Percentiles rank a stretch among this genome's conserved stretches.
These are phyloP conservation scores for Lepidurus arcticus DNA, from an alignment of 1,140 invertebrate species.

Conservation along the genomic window DNA sequence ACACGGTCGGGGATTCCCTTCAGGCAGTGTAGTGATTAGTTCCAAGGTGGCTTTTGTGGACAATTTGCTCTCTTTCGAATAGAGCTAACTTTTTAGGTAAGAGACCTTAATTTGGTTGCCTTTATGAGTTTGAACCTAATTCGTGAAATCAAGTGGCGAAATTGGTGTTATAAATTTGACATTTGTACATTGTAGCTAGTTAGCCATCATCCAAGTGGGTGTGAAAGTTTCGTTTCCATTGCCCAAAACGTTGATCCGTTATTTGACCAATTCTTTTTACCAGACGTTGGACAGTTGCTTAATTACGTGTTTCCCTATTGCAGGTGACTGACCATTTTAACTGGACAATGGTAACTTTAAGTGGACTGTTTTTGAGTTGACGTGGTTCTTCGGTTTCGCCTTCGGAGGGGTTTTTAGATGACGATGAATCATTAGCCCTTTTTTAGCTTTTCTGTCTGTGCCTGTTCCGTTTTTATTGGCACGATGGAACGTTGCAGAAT, in stretches of 20 bases:
- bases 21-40: slow-evolving; percentile 21
- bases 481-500: not conserved
- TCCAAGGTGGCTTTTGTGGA: slow-evolving; percentile 7
- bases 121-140: too few species aligned
- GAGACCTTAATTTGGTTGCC: not conserved
- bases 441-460: not conserved
- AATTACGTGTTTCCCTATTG: not conserved
- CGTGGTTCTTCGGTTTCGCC: not conserved
- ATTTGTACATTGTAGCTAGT: not conserved
- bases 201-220: not conserved
- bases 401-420: not conserved
- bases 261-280: not conserved
- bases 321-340: not conserved
- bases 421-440: slow-evolving; percentile 3
- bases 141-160: too few species aligned
- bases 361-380: not conserved
- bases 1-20: slow-evolving; percentile 1
- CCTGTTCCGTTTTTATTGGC: not conserved
- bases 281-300: not conserved
- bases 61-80: not conserved
- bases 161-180: too few species aligned
- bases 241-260: not conserved
- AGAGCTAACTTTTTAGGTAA: not conserved
- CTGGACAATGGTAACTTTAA: not conserved
- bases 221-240: not conserved